Evolutionary conservation across 2,888 invertebrate species (phyloP), one percentile per base, ranked within the genome.

Genomic region (Ceriagrion tenellum): DNA sequence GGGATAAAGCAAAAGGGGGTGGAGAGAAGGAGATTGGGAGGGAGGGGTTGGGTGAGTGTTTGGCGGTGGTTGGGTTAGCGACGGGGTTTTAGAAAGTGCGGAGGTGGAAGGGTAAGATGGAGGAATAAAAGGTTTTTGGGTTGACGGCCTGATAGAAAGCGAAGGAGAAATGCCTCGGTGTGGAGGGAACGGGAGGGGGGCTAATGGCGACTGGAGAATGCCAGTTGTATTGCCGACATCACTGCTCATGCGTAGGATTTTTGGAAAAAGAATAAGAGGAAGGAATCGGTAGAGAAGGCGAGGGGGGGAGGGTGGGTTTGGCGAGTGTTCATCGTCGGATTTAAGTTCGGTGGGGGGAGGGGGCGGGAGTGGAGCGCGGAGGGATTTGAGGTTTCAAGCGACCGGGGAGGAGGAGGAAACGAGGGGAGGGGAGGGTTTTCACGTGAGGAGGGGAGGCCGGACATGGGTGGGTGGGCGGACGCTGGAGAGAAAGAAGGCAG

Each of bases 191-290:
- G 10, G 16, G 16, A 20, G 89, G 47, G 47, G 26, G n/a, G 89
- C 89, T 89, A 89, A 89, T 89, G 89, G 89, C 89, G n/a, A 40
- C 23, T 18, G 18, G n/a, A 55, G 89, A n/a, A 89, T 89, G 89
- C 55, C 55, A 55, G 89, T 89, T 26, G 35, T 81, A 81, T 35
- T 26, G 26, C 81, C 26, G 35, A 23, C 35, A 35, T 35, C 18
- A 13, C 81, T 18, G 16, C 81, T 30, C 81, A 4, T 26, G 2
- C 30, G 30, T 0, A 89, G n/a, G 89, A 55, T 89, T 47, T 55
- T 23, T 55, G 26, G 47, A 10, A 16, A 16, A 55, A n/a, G 89
- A 89, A 55, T n/a, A 55, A 10, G n/a, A 56, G 16, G 81, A 16
- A 30, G n/a, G 81, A 81, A 35, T 56, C 12, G 16, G 16, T 56